Evolutionary conservation across 2,113 vertebrate genomes (phyloP).

Genomic region (Maccullochella peelii): DNA sequence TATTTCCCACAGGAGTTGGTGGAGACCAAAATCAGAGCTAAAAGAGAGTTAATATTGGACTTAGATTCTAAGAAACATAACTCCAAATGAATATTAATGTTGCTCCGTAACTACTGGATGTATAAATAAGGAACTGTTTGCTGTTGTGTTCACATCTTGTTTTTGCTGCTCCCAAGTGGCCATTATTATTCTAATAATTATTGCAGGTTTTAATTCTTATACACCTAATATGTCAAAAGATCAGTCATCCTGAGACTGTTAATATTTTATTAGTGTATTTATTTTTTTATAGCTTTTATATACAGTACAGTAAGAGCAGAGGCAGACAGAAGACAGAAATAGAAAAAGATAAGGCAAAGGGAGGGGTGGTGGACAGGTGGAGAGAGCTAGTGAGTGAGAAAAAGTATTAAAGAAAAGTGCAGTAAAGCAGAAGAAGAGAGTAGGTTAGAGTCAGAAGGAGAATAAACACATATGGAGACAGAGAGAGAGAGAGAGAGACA

Average conservation of each 20-base stretch:
- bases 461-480: slow-evolving; percentile 52
- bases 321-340: slow-evolving; percentile 13
- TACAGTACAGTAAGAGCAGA: not conserved
- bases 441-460: slow-evolving; percentile 38
- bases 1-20: too few species aligned
- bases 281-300: not conserved
- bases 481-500: slow-evolving; percentile 29
- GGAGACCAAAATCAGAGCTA: too few species aligned
- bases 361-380: not conserved
- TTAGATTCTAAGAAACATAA: too few species aligned
- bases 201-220: not conserved
- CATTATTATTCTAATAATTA: not conserved
- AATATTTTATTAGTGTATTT: slow-evolving; percentile 6
- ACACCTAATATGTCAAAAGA: not conserved
- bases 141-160: too few species aligned
- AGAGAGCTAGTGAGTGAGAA: slow-evolving; percentile 3
- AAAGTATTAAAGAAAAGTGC: slow-evolving; percentile 44
- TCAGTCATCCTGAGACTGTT: not conserved
- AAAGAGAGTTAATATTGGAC: too few species aligned
- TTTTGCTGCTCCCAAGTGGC: too few species aligned
- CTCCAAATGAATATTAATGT: too few species aligned
- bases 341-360: not conserved
- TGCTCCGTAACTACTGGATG: too few species aligned
- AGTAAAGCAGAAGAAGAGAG: slow-evolving; percentile 45
- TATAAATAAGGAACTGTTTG: too few species aligned